Base-by-base conservation (phyloP, 2,113 vertebrate species). In the Eubucco bourcierii region DNA sequence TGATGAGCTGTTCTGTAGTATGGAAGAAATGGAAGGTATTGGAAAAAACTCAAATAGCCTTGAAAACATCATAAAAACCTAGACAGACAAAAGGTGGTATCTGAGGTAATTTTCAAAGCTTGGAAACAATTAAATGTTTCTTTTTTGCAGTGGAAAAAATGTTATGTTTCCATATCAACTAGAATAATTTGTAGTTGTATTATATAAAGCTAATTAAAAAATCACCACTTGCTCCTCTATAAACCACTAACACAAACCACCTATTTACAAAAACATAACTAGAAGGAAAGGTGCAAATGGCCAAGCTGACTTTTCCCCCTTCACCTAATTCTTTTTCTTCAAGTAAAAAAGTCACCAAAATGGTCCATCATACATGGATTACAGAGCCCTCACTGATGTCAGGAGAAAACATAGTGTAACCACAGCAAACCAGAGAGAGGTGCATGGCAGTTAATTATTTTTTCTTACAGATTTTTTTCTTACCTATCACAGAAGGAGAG, bases 211-310 rank as follows among this genome's bases (percentile, higher is more conserved):
- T 70, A 83, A 77, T 81, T 59, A 85, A 83, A 93, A 94, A 91
- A 71, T 74, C 53, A 88, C 64, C 64, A 47, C 72, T 95, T 82
- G 67, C 60, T 95, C 52, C 53, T 90, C 41, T 70, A 56, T 64
- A 93, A 93, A 94, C 90, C 75, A 74, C 87, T 76, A 79, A 71
- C 19, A 59, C 17, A 80, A 44, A 84, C 72, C 70, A 82, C 9
- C 13, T 25, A 47, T 46, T 87, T 82, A 66, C 0, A 2, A 89
- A 90, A 95, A 95, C 0, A 0, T 78, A 91, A 76, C 66, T 47
- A 84, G 39, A 87, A 87, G 75, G 92, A 90, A 96, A 96, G 47
- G 93, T 93, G 84, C 75, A 95, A 96, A 95, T 89, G 31, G 71
- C 12, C 56, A 92, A 92, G 82, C 89, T 63, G 65, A n/a, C 66